Evolutionary conservation across 2,113 vertebrate genomes (phyloP).

Genomic region (Hiodon tergisus): DNA sequence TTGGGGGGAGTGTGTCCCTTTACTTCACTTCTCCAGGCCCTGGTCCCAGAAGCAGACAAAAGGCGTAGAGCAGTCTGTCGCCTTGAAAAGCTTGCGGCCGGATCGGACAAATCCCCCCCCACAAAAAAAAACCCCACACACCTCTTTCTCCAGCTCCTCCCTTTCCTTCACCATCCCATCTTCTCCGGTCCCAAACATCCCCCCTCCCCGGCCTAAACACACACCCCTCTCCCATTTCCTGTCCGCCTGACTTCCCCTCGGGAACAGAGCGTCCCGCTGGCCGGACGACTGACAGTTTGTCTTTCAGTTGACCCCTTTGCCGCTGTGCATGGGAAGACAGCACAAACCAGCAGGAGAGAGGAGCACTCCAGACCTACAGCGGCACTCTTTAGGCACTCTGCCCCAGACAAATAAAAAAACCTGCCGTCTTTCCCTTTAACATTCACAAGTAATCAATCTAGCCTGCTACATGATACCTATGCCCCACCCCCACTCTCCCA

Average conservation of each 20-base stretch:
- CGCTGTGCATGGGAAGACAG: constrained; percentile 34
- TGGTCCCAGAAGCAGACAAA: constrained; percentile 70
- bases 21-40: constrained; percentile 33
- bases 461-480: constrained; percentile 81
- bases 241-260: constrained; percentile 37
- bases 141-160: constrained; percentile 39
- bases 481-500: constrained; percentile 59
- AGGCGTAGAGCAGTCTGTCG: constrained; percentile 49
- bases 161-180: constrained; percentile 51
- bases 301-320: constrained; percentile 84
- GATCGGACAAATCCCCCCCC: constrained; percentile 28
- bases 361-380: constrained; percentile 27
- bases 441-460: constrained; percentile 88
- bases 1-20: neutral
- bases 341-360: too few relatives aligned
- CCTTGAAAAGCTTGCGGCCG: constrained; percentile 55
- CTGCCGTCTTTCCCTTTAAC: constrained; percentile 92
- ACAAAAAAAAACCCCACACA: constrained; percentile 14
- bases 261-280: neutral
- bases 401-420: constrained; percentile 68
- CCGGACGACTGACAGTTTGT: constrained; percentile 64
- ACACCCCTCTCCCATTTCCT: constrained; percentile 46
- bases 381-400: too few relatives aligned
- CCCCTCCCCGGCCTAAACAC: constrained; percentile 37
- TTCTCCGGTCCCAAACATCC: constrained; percentile 47